Evolutionary conservation across 2,797 vertebrate species (phyloP), one percentile per base, ranked within the genome.

Genomic region (Mionectes olivaceus): DNA sequence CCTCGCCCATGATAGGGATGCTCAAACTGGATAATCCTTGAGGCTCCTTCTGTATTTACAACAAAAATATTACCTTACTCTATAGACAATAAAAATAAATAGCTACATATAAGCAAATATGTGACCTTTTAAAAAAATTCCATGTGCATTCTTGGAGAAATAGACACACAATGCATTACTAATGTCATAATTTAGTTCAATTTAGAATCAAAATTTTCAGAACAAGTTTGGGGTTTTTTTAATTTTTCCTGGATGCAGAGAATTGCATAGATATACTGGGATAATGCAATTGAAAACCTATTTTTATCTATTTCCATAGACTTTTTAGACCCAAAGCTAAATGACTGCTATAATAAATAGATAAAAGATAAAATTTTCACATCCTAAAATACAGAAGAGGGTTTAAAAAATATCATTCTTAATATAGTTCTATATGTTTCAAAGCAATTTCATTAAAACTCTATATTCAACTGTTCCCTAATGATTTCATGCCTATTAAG

Each of bases 221-320:
- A 50, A 0, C 2, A 2, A 5, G 18, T 50, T 50, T 39, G 39
- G 39, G 39, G 9, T 30, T 30, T 2, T 10, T 6, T 23, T 9
- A 6, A 4, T 21, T 82, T 68, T 81, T 77, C 4, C 89, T 41
- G 19, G 5, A 32, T 70, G 6, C 12, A 55, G 21, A 56, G 5
- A 83, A 47, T 2, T 30, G 4, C 10, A 35, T 19, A 52, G 5
- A 24, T 73, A 22, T 69, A 33, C 19, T 71, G 0, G 2, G 7
- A n/a, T n/a, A 41, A 4, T 3, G 55, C 50, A 79, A 7, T 0
- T 10, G 3, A 52, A 83, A 71, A 19, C 4, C 0, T 69, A 5
- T 10, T 83, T 92, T 83, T 55, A 32, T 43, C 44, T 79, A 43
- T n/a, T 68, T 83, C 8, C 28, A 11, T 13, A 35, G 13, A 47